Percentiles rank a stretch among this genome's conserved stretches.
Conservation (phyloP, 1,140 invertebrate species). For the Drosophila mauritiana region DNA sequence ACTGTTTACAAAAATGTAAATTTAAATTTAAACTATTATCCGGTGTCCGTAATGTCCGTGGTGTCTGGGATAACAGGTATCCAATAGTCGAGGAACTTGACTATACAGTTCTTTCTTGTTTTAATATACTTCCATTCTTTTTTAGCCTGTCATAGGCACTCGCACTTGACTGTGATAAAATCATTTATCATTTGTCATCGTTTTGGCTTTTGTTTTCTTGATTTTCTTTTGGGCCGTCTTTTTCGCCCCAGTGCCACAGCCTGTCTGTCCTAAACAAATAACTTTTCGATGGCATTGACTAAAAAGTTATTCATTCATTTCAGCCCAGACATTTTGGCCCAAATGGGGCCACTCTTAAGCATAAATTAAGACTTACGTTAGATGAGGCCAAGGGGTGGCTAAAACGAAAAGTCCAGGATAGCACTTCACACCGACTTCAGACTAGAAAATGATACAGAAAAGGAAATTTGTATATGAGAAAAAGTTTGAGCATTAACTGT, state of each 20-base stretch:
- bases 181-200: slow-evolving; percentile 49
- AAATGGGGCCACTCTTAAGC: slow-evolving; percentile 44
- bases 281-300: slow-evolving; percentile 51
- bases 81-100: no score
- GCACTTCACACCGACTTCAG: slow-evolving; percentile 51
- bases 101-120: no score
- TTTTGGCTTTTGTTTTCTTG: slow-evolving; percentile 41
- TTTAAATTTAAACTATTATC: no score
- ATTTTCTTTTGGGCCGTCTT: slow-evolving; percentile 13
- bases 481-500: slow-evolving; percentile 28
- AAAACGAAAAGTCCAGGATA: slow-evolving; percentile 31
- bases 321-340: slow-evolving; percentile 7
- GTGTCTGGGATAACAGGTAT: no score
- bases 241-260: slow-evolving; percentile 8
- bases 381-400: slow-evolving; percentile 22
- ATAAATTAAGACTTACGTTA: slow-evolving; percentile 81
- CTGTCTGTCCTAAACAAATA: slow-evolving; percentile 47
- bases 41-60: no score
- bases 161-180: slow-evolving; percentile 22
- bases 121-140: slow-evolving; percentile 19
- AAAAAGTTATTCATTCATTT: slow-evolving; percentile 36
- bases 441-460: slow-evolving; percentile 40
- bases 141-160: slow-evolving; percentile 38
- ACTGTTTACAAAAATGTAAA: no score
- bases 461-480: slow-evolving; percentile 35